Evolutionary conservation across 2,888 invertebrate species (phyloP).

Genomic region (Psylliodes chrysocephalus): DNA sequence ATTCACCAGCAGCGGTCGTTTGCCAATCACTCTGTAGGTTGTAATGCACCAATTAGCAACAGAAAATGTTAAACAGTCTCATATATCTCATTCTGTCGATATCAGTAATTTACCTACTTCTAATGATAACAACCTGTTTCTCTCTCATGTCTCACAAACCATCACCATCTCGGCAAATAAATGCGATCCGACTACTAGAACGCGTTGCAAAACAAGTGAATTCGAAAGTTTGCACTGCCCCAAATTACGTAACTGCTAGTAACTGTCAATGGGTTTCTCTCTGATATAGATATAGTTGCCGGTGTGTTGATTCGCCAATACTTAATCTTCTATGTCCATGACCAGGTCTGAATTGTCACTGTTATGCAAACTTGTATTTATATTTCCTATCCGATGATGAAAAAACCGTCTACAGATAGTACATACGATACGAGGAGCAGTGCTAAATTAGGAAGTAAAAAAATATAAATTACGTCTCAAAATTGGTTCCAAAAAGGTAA

Average conservation of each 20-base stretch:
- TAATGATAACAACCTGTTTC: conserved; percentile 31
- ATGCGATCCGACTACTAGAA: conserved; percentile 9
- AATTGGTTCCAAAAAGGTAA: too few species aligned
- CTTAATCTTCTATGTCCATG: conserved; percentile 17
- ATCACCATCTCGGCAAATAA: conserved; percentile 26
- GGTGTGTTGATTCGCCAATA: neutral
- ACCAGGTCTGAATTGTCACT: conserved; percentile 10
- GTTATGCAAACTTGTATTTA: conserved; percentile 18
- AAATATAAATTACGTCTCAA: too few species aligned
- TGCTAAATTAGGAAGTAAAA: too few species aligned
- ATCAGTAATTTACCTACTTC: conserved; percentile 30
- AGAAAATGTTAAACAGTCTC: conserved; percentile 28
- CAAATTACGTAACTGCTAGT: conserved; percentile 42
- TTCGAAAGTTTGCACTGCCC: conserved; percentile 44
- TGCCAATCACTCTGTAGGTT: neutral
- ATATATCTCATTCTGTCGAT: conserved; percentile 17
- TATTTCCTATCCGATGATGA: conserved; percentile 11
- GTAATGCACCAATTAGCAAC: conserved; percentile 27
- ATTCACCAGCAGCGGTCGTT: too few species aligned
- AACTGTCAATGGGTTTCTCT: too few species aligned
- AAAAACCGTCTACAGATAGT: too few species aligned
- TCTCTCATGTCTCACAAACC: conserved; percentile 10
- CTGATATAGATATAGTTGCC: conserved; percentile 11
- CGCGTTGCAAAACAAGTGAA: conserved; percentile 41
- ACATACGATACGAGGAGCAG: too few species aligned